Evolutionary conservation across 2,113 vertebrate genomes (phyloP).

Genomic region (Thalassoma bifasciatum): DNA sequence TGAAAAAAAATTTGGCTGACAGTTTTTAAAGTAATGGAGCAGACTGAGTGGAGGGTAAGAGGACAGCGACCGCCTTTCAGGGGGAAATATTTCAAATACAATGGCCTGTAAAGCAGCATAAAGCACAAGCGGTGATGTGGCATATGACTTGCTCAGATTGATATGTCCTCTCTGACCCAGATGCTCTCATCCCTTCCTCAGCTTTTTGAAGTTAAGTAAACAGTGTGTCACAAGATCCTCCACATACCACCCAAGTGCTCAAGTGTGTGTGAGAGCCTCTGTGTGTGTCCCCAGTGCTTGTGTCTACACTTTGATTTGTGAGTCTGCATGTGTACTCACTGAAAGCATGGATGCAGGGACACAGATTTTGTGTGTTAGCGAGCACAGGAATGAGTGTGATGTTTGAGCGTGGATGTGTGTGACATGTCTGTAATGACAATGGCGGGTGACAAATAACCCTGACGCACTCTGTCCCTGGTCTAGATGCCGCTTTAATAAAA

Average conservation of each 20-base stretch:
- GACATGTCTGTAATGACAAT: slow-evolving; percentile 68
- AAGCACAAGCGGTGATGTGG: slow-evolving; percentile 63
- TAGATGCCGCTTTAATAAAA: slow-evolving; percentile 74
- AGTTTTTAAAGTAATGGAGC: slow-evolving; percentile 51
- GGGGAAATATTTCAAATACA: slow-evolving; percentile 62
- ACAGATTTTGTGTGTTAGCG: slow-evolving; percentile 36
- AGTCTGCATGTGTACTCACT: slow-evolving; percentile 17
- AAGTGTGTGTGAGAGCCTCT: slow-evolving; percentile 54
- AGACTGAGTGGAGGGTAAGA: slow-evolving; percentile 32
- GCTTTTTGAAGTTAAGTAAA: slow-evolving; percentile 78
- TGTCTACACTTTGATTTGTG: slow-evolving; percentile 65
- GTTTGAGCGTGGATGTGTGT: slow-evolving; percentile 41
- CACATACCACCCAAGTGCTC: slow-evolving; percentile 76
- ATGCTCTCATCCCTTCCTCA: slow-evolving; percentile 70
- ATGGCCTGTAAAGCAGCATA: slow-evolving; percentile 41
- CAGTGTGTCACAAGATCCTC: slow-evolving; percentile 73
- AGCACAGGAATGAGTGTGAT: slow-evolving; percentile 37
- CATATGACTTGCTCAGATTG: slow-evolving; percentile 60
- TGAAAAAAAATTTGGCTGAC: slow-evolving; percentile 49
- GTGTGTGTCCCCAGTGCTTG: slow-evolving; percentile 51
- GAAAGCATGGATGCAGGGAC: slow-evolving; percentile 36
- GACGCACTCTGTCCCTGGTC: slow-evolving; percentile 70
- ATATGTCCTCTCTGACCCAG: slow-evolving; percentile 70
- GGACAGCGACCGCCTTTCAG: slow-evolving; percentile 39
- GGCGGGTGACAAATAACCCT: slow-evolving; percentile 71